phyloP scores from a whole-genome alignment of 2,113 vertebrate genomes.

The Pachypanchax playfairii region DNA sequence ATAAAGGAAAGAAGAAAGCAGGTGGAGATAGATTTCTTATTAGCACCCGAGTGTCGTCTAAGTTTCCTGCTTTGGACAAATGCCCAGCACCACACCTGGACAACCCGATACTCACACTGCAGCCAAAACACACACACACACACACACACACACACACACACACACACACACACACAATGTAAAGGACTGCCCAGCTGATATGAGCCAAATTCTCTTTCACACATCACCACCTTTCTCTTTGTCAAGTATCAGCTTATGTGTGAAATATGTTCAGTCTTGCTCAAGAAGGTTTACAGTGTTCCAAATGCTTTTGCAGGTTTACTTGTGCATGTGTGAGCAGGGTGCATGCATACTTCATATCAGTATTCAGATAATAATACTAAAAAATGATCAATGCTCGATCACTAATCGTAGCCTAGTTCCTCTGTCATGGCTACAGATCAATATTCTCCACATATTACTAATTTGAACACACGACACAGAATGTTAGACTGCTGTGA shows the following conservation, averaged over 20 bases:
- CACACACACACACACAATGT: constrained; percentile 4
- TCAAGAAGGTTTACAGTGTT: background rate
- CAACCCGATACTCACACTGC: constrained; percentile 18
- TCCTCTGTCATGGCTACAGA: too few species aligned
- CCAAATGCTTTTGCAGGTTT: constrained; percentile 27
- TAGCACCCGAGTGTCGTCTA: constrained; percentile 30
- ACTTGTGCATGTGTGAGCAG: background rate
- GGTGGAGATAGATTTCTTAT: constrained; percentile 42
- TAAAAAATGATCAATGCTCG: too few species aligned
- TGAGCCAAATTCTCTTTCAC: constrained; percentile 46
- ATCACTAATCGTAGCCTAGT: too few species aligned
- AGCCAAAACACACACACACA: constrained; percentile 37
- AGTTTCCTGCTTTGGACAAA: constrained; percentile 53
- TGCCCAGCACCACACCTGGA: constrained; percentile 70
- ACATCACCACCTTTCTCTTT: constrained; percentile 54
- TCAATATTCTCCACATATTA: background rate
- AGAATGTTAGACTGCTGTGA: background rate
- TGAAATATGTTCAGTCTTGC: constrained; percentile 23
- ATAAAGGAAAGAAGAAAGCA: constrained; percentile 32
- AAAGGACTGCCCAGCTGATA: background rate
- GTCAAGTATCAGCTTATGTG: constrained; percentile 36
- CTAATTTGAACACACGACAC: background rate
- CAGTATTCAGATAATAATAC: background rate
- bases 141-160: constrained; percentile 13
- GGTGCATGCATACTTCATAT: background rate